phyloP scores from a whole-genome alignment of 2,797 vertebrate genomes.

The Apogon hyalosoma region DNA sequence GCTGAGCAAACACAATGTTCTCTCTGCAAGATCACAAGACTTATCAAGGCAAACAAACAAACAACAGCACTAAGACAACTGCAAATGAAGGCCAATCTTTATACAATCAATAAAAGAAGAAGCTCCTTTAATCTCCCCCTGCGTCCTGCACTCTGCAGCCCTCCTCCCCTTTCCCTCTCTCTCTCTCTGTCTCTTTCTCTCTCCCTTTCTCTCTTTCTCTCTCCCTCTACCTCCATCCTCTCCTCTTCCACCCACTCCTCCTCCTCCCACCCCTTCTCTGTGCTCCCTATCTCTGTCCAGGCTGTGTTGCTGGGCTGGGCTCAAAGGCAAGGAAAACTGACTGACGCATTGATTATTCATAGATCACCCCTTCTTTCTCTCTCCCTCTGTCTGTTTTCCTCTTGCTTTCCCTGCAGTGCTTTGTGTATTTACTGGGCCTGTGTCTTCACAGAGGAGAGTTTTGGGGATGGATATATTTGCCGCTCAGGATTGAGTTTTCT shows the following conservation, averaged over 20 bases:
- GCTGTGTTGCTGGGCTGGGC: slow-evolving; percentile 75
- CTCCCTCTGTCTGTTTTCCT: slow-evolving; percentile 42
- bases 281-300: slow-evolving; percentile 64
- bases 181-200: no score
- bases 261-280: slow-evolving; percentile 38
- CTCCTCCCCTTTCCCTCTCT: slow-evolving; percentile 56
- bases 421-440: slow-evolving; percentile 43
- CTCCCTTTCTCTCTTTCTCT: no score
- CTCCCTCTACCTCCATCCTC: slow-evolving; percentile 9
- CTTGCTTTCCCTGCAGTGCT: slow-evolving; percentile 48
- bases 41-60: slow-evolving; percentile 81
- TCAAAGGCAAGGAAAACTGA: slow-evolving; percentile 75
- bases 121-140: slow-evolving; percentile 79
- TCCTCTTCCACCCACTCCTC: slow-evolving; percentile 29
- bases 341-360: slow-evolving; percentile 82
- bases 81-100: slow-evolving; percentile 83
- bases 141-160: slow-evolving; percentile 61
- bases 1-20: slow-evolving; percentile 78
- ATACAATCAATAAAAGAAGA: slow-evolving; percentile 78
- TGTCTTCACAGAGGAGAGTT: slow-evolving; percentile 37
- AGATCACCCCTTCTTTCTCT: slow-evolving; percentile 68
- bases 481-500: slow-evolving; percentile 20
- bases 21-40: slow-evolving; percentile 77
- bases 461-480: slow-evolving; percentile 27
- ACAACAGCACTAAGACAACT: slow-evolving; percentile 74